phyloP scores from a whole-genome alignment of 2,113 vertebrate genomes.

The Tympanuchus pallidicinctus region DNA sequence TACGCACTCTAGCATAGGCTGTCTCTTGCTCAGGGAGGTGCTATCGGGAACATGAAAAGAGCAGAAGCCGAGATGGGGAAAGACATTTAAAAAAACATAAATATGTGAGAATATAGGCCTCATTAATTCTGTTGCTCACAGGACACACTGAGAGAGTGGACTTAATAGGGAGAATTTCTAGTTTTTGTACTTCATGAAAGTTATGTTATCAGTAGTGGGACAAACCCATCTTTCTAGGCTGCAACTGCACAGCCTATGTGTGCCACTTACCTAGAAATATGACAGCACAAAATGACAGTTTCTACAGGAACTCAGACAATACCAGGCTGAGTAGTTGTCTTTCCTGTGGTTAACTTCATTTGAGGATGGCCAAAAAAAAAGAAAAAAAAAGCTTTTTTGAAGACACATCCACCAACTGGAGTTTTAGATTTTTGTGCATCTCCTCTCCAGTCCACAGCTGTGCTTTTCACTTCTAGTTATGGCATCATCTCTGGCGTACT shows the following conservation, averaged over 20 bases:
- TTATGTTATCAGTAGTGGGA: background rate
- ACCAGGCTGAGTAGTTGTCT: background rate
- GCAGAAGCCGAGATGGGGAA: background rate
- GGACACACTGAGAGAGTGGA: background rate
- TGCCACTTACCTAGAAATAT: background rate
- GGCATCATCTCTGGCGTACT: background rate
- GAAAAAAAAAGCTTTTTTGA: background rate
- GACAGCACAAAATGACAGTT: background rate
- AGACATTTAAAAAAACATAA: background rate
- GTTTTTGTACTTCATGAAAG: background rate
- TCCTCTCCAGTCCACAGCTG: background rate
- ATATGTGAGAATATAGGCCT: background rate
- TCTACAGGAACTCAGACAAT: background rate
- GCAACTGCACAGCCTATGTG: background rate
- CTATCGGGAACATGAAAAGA: accelerated
- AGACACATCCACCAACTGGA: background rate
- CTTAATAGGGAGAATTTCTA: background rate
- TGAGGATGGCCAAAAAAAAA: background rate
- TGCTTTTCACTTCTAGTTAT: background rate
- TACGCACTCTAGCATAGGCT: background rate
- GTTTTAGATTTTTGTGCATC: background rate
- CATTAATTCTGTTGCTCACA: background rate
- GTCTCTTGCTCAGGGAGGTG: background rate
- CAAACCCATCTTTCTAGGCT: background rate
- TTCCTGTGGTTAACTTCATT: background rate